Evolutionary conservation across 2,888 invertebrate species (phyloP).

Genomic region (Galerucella pusilla): DNA sequence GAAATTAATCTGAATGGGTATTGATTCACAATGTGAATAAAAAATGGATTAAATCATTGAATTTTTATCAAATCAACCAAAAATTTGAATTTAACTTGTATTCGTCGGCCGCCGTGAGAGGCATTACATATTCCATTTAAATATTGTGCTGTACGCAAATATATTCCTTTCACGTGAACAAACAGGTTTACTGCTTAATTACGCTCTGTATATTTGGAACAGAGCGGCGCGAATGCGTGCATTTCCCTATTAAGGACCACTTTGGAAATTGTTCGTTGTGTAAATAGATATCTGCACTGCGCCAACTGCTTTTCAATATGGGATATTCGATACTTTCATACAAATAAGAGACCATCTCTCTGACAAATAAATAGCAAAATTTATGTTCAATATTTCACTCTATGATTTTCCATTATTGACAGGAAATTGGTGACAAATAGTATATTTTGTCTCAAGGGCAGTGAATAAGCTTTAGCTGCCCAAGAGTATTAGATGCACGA

Average conservation of each 20-base stretch:
- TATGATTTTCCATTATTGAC: not conserved
- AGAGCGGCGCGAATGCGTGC: constrained; percentile 9
- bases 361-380: not conserved
- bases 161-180: constrained; percentile 31
- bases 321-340: not conserved
- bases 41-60: constrained; percentile 11
- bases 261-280: constrained; percentile 8
- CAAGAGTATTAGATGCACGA: no score
- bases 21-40: constrained; percentile 15
- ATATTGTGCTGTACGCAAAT: constrained; percentile 23
- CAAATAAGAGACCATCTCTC: not conserved
- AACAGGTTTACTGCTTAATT: constrained; percentile 36
- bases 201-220: constrained; percentile 27
- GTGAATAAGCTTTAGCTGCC: no score
- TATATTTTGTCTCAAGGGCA: no score
- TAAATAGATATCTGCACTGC: constrained; percentile 11
- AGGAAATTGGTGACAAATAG: no score
- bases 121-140: constrained; percentile 21
- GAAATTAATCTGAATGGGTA: constrained; percentile 3
- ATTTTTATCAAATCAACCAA: constrained; percentile 17
- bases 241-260: constrained; percentile 15
- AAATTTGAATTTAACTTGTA: constrained; percentile 19
- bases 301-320: constrained; percentile 7
- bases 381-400: not conserved
- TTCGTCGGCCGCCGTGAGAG: constrained; percentile 17